A percentile compares a stretch with the other conserved stretches of the same genome.
Evolutionary conservation across 2,797 vertebrate genomes (phyloP).

Genomic region (Pipistrellus pygmaeus): DNA sequence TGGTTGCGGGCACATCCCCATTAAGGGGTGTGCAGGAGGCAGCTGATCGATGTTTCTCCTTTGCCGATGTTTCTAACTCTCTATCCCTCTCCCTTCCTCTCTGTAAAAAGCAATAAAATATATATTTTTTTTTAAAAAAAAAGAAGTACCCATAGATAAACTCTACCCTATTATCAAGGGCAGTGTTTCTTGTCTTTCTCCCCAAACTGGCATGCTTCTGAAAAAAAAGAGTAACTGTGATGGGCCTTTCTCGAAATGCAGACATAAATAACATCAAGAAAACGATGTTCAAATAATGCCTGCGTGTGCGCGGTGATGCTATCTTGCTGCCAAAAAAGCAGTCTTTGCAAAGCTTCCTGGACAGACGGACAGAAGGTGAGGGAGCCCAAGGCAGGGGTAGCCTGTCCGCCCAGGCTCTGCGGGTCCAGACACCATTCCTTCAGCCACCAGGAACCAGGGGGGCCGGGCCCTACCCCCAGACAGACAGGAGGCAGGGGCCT

Average conservation of each 20-base stretch:
- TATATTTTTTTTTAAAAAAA: too few species aligned
- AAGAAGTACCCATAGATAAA: neutral
- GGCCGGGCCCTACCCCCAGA: conserved; percentile 10
- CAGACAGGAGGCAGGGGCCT: conserved; percentile 11
- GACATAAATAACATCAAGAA: conserved; percentile 51
- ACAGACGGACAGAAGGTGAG: neutral
- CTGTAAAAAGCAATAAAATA: too few species aligned
- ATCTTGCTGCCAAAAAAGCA: neutral
- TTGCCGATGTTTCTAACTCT: too few species aligned
- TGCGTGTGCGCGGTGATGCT: neutral
- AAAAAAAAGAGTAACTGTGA: conserved; percentile 38
- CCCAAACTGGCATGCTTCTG: neutral
- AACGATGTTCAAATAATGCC: conserved; percentile 57
- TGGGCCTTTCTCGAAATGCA: conserved; percentile 26
- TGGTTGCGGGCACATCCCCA: too few species aligned
- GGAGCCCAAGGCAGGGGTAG: conserved; percentile 41
- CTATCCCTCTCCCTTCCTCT: too few species aligned
- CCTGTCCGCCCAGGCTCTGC: neutral
- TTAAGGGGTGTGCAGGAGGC: too few species aligned
- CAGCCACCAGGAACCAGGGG: neutral
- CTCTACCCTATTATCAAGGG: neutral
- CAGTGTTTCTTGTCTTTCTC: neutral
- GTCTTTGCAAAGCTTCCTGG: conserved; percentile 15
- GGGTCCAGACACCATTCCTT: neutral
- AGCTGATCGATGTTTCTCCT: too few species aligned